Evolutionary conservation across 2,888 invertebrate genomes (phyloP), one percentile per base, ranked within the genome.

Genomic region (Caenorhabditis virilis): DNA sequence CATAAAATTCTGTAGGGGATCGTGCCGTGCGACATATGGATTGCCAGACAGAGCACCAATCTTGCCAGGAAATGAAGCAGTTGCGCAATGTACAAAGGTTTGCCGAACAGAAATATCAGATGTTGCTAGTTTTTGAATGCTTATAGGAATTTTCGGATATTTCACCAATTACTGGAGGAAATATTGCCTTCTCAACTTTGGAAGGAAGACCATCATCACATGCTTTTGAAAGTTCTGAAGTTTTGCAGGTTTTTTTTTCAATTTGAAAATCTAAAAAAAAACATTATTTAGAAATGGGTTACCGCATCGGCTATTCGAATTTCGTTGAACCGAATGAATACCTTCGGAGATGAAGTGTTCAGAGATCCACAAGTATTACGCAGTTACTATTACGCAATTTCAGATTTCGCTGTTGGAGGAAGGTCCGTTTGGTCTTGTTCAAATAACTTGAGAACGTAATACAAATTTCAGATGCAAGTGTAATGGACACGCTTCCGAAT

Each of bases 401-500:
- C 87, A 15, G 88, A 89, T 78, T 85, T 89, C 55, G 87, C 88
- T 55, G 87, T 89, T 39, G 88, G 88, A 55, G 88, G 88, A 62
- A 91, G 87, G 88, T 88, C 78, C 5, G 33, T 20, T 20, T 20
- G 30, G 13, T 30, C 7, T 30, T 30, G 6, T 30, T 13, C 13
- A 13, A 9, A 30, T 9, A 9, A 15, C 5, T 11, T 13, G 6
- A 25, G 25, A 27, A 26, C 25, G 4, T 23, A 25, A 54, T 39
- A 22, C 47, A 15, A 33, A 15, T 38, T 68, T 4, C 82, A 88
- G 97, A 73, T 98, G 98, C 86, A 95, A 95, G 84, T 98, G 98
- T 85, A 97, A 98, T 83, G 98, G 98, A 0, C 98, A 98, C 84
- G 95, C 97, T 2, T 91, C 91, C 23, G 89, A 91, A 82, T 98